phyloP scores from a whole-genome alignment of 1,140 invertebrate genomes.

The Arctopsyche grandis region DNA sequence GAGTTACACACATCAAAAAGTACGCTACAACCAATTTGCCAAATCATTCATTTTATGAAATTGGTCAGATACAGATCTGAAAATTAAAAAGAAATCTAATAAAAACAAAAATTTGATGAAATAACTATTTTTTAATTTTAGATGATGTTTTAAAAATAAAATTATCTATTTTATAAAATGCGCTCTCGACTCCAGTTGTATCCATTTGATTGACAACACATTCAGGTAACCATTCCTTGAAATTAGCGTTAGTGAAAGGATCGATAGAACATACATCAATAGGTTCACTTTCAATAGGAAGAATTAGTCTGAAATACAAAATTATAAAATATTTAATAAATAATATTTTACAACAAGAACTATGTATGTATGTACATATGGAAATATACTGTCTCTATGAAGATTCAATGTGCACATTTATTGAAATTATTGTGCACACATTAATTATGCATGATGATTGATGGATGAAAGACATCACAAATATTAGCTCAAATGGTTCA shows the following conservation, averaged over 20 bases:
- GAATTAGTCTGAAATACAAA: conserved; percentile 32
- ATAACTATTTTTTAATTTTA: not conserved
- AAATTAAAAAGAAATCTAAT: not conserved
- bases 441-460: not conserved
- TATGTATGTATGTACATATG: not conserved
- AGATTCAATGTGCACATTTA: not conserved
- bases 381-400: too few relatives aligned
- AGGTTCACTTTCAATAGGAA: conserved; percentile 13
- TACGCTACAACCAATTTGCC: too few relatives aligned
- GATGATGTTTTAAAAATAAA: not conserved
- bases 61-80: too few relatives aligned
- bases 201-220: conserved; percentile 14
- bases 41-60: too few relatives aligned
- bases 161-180: conserved; percentile 26
- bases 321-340: not conserved
- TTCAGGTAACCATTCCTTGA: not conserved
- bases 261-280: conserved; percentile 21
- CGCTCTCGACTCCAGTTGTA: not conserved
- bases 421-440: too few relatives aligned
- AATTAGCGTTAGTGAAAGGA: conserved; percentile 8
- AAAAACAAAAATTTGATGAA: not conserved
- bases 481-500: conserved; percentile 18
- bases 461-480: not conserved
- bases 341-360: not conserved
- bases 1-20: too few relatives aligned